These are phyloP conservation scores for Sialia sialis DNA, from an alignment of 2,113 vertebrate genomes.

Conservation along the genomic window DNA sequence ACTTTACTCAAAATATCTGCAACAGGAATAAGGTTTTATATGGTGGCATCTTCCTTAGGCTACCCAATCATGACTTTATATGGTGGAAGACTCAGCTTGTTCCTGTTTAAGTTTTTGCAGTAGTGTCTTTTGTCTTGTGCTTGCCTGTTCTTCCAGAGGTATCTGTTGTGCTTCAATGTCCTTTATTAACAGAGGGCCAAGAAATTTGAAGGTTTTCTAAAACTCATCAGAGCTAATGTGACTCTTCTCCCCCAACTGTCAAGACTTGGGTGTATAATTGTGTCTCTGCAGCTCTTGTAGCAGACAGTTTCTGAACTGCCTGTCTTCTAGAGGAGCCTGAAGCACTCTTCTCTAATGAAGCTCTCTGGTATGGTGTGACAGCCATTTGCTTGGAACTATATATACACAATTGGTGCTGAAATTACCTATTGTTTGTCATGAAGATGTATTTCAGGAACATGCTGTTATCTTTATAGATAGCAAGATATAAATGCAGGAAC, in stretches of 20 bases:
- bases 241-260: neutral
- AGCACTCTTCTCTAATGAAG: neutral
- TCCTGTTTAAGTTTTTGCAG: neutral
- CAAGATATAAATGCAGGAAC: neutral
- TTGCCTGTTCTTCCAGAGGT: neutral
- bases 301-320: neutral
- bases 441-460: neutral
- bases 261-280: neutral
- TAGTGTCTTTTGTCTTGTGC: neutral
- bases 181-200: neutral
- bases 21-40: neutral
- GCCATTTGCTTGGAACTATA: neutral
- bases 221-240: neutral
- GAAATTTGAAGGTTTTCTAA: neutral
- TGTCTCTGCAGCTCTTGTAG: neutral
- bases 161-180: neutral
- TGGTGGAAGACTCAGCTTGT: neutral
- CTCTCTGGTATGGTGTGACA: neutral
- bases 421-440: slow-evolving; percentile 10
- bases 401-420: neutral
- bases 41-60: neutral
- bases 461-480: neutral
- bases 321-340: neutral
- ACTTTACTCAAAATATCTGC: neutral
- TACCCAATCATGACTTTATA: neutral